Evolutionary conservation across 1,140 invertebrate species (phyloP), one percentile per base, ranked within the genome.

Genomic region (Bombyx mandarina): DNA sequence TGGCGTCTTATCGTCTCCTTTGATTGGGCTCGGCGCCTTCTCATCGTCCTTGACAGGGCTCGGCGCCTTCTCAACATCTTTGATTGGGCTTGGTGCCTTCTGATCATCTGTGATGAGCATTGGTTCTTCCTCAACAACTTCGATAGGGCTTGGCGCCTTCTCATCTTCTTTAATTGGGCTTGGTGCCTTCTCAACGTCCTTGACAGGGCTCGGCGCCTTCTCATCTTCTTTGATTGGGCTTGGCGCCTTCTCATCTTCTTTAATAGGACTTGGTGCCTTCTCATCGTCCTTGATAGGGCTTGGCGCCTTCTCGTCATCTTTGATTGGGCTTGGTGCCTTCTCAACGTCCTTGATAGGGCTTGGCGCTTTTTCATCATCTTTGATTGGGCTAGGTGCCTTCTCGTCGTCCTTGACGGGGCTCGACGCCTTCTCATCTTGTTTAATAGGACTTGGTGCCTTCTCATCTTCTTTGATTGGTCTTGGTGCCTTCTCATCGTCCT

Each of bases 381-480:
- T 18, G 12, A 18, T 18, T 9, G 49, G 54, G 46, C 57, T 64
- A 9, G 46, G 55, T 8, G 47, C 53, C 35, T 63, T 60, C 1
- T 62, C 56, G 0, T 47, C 56, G 6, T 8, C 45, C n/a, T n/a
- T 44, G 43, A 44, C 9, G 8, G 54, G 61, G 12, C 52, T 61
- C 4, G 55, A 18, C n/a, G 42, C 26, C 42, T 71, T 67, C 0
- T 60, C 62, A 5, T 53, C 55, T 12, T 45, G 48, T 50, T 57
- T 64, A 0, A 48, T 26, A 8, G 60, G 51, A 26, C 45, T 52
- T 0, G 46, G 8, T 9, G 44, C 44, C 45, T 61, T 61, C 3
- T 59, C 52, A 54, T 51, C 55, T 2, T 0, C 46, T 18, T 59
- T 55, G 0, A 50, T 10, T n/a, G 42, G 60, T 22, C 45, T 61